Conservation (phyloP, 2,113 vertebrate species). For the Pedetes capensis region DNA sequence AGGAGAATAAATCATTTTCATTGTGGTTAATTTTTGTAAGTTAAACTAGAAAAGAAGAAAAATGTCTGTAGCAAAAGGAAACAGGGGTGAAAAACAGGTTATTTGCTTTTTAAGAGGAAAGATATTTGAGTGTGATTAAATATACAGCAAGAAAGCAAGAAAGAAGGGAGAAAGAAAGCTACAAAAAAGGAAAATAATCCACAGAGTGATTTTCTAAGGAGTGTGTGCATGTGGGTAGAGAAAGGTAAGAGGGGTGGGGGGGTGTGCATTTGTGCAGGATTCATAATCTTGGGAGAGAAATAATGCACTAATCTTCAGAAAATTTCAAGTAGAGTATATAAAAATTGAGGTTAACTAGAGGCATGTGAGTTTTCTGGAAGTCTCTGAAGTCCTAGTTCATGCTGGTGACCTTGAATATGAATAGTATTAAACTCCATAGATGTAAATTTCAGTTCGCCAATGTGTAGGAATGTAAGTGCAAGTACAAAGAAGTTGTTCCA, state of each 20-base stretch:
- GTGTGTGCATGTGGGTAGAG: background rate
- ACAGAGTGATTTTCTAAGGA: background rate
- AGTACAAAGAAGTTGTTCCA: background rate
- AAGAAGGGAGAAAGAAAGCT: background rate
- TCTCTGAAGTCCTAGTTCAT: background rate
- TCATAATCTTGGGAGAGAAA: background rate
- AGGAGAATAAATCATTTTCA: background rate
- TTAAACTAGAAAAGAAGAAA: background rate
- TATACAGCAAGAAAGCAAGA: background rate
- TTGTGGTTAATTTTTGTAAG: background rate
- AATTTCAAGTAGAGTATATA: background rate
- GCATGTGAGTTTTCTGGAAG: background rate
- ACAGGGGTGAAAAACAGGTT: background rate
- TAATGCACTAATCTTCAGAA: background rate
- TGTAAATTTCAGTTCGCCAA: background rate
- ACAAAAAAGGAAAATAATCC: background rate
- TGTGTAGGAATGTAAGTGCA: background rate
- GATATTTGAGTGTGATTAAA: background rate
- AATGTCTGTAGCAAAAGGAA: background rate
- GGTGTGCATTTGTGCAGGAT: no score
- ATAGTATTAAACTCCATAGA: background rate
- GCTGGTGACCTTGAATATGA: background rate
- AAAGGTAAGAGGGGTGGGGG: background rate
- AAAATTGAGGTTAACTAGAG: background rate
- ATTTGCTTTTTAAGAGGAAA: background rate